Base-by-base conservation (phyloP, 2,113 vertebrate genomes). In the Bubo bubo region DNA sequence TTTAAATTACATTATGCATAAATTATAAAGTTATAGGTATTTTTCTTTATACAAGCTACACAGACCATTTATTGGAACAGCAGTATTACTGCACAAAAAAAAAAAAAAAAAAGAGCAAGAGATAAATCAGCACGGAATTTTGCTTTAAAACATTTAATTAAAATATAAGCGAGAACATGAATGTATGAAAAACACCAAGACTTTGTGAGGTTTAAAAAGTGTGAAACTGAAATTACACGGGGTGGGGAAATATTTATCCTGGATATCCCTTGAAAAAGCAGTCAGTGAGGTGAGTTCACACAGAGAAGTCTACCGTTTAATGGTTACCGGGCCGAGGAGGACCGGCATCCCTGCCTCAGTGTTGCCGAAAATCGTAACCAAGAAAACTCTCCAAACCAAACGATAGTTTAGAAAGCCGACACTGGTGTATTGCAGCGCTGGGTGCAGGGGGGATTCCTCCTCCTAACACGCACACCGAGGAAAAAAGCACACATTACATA, bases 301-400 rank as follows among this genome's bases (percentile, higher is more conserved):
- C 14, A 4, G 21, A 6, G 1, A 3, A 6, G 32, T 2, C 15
- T 8, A 5, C 43, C 6, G 24, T 8, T 3, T 8, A 8, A 3
- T 9, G 27, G 55, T 8, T 2, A 9, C 27, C 8, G 56, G 45
- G 47, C 14, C 0, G 32, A 7, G 37, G 9, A 20, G 10, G 19
- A 4, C 14, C 11, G 43, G 53, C 72, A 20, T 71, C 58, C 21
- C 52, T 6, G 39, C 12, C 56, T 7, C n/a, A 3, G 49, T 17
- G 43, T 43, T 43, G 16, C 43, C 43, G 43, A 43, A 43, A 43
- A 43, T 43, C 43, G 43, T 16, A 43, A 43, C 43, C 43, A 43
- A 17, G 43, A 43, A 43, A 43, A 17, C 43, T 43, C 43, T 43
- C 43, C 43, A 43, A 17, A 43, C 15, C 43, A 17, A 43, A 43